phyloP scores from a whole-genome alignment of 2,888 invertebrate species.

The Diadegma fenestrale region DNA sequence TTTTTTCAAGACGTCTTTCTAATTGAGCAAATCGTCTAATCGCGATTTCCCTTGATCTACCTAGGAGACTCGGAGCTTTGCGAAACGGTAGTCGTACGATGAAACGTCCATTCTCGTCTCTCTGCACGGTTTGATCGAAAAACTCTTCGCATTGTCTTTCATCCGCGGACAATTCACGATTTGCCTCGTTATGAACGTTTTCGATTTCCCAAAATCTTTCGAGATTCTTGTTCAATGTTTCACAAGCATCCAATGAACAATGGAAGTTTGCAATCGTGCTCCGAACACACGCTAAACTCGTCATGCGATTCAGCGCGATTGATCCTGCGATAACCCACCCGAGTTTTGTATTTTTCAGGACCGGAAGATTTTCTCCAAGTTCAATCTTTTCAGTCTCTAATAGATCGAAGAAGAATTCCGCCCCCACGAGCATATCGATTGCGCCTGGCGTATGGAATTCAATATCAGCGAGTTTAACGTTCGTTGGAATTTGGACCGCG shows the following conservation, averaged over 20 bases:
- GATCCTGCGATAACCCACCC: conserved; percentile 63
- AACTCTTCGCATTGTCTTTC: not conserved
- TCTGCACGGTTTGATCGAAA: not conserved
- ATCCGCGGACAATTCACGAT: not conserved
- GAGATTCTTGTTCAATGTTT: not conserved
- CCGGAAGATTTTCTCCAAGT: conserved; percentile 23
- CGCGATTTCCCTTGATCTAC: conserved; percentile 70
- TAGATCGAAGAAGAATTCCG: conserved; percentile 44
- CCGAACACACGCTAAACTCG: too few species aligned
- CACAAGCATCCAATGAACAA: too few species aligned
- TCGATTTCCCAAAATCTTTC: not conserved
- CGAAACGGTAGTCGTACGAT: not conserved
- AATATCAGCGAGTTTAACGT: conserved; percentile 65
- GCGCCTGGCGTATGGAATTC: conserved; percentile 54
- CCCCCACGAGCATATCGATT: conserved; percentile 58
- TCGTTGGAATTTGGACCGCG: conserved; percentile 40
- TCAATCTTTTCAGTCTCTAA: conserved; percentile 47
- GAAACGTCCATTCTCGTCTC: not conserved
- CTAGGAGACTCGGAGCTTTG: conserved; percentile 43
- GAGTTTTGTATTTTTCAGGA: conserved; percentile 43
- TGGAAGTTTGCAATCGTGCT: too few species aligned
- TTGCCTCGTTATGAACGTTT: conserved; percentile 1
- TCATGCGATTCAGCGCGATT: conserved; percentile 6
- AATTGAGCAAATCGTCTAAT: conserved; percentile 73
- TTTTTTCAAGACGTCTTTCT: conserved; percentile 70